Conservation (phyloP, 2,113 vertebrate genomes). For the Mastomys natalensis region DNA sequence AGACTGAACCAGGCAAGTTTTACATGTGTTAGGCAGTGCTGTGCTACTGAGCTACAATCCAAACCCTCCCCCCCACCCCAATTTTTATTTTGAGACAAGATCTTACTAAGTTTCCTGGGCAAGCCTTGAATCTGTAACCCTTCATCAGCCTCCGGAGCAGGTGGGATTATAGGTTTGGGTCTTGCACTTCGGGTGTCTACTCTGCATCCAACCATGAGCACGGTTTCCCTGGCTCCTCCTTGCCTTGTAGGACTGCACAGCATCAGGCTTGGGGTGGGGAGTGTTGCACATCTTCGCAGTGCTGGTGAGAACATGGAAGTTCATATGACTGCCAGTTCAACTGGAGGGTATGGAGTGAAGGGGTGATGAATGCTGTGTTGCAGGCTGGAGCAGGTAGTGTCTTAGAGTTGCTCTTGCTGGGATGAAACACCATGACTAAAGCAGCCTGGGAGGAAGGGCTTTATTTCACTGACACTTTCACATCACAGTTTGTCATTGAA, state of each 20-base stretch:
- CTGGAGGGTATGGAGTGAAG: not conserved
- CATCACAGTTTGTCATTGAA: not conserved
- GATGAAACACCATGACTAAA: not conserved
- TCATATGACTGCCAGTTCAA: accelerated
- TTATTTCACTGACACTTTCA: not conserved
- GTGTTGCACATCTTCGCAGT: not conserved
- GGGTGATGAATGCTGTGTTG: no score
- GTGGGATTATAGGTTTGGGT: not conserved
- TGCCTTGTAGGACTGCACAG: not conserved
- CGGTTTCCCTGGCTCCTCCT: not conserved
- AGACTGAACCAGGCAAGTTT: not conserved
- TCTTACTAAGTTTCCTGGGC: not conserved
- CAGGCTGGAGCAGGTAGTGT: not conserved
- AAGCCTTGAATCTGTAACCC: no score
- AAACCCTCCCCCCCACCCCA: not conserved
- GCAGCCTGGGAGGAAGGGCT: not conserved
- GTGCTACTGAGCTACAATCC: not conserved
- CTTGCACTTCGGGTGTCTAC: not conserved
- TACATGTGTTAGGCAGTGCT: not conserved
- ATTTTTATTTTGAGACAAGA: not conserved
- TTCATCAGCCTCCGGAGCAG: not conserved
- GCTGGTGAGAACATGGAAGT: not conserved
- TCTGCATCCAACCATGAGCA: accelerated
- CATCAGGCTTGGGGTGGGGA: not conserved
- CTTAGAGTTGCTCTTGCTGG: not conserved